These are phyloP conservation scores for Echeneis naucrates DNA, from an alignment of 2,797 vertebrate species.

Conservation along the genomic window DNA sequence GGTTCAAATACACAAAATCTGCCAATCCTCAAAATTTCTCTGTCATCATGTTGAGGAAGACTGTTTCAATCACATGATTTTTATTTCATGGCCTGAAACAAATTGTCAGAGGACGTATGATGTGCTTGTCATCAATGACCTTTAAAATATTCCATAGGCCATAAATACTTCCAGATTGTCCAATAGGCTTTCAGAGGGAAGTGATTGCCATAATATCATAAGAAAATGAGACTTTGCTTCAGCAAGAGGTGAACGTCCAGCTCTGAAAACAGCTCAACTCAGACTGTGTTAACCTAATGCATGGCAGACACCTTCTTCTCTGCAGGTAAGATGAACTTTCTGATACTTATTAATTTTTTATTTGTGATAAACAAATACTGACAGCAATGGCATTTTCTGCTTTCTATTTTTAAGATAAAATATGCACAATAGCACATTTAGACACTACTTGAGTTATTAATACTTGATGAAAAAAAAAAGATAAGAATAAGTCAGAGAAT, in stretches of 20 bases:
- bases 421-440: background rate
- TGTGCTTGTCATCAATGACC: constrained; percentile 20
- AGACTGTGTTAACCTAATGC: constrained; percentile 16
- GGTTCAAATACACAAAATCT: constrained; percentile 10
- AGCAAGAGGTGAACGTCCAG: constrained; percentile 54
- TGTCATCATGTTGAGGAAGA: background rate
- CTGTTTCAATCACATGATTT: constrained; percentile 6
- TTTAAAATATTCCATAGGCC: constrained; percentile 63
- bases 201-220: constrained; percentile 52
- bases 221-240: constrained; percentile 70
- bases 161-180: constrained; percentile 61
- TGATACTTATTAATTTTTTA: background rate
- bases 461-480: too few relatives aligned
- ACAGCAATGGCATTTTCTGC: background rate
- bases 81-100: constrained; percentile 14
- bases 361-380: background rate
- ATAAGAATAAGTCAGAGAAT: background rate
- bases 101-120: constrained; percentile 7
- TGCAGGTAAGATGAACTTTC: constrained; percentile 60
- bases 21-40: constrained; percentile 14
- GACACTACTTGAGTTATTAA: background rate
- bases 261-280: constrained; percentile 19
- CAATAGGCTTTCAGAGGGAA: constrained; percentile 62
- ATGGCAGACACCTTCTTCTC: constrained; percentile 33
- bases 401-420: background rate